Percentiles rank a stretch among this genome's conserved stretches.
Conservation (phyloP, 2,888 invertebrate species). For the Stenchaetothrips biformis region DNA sequence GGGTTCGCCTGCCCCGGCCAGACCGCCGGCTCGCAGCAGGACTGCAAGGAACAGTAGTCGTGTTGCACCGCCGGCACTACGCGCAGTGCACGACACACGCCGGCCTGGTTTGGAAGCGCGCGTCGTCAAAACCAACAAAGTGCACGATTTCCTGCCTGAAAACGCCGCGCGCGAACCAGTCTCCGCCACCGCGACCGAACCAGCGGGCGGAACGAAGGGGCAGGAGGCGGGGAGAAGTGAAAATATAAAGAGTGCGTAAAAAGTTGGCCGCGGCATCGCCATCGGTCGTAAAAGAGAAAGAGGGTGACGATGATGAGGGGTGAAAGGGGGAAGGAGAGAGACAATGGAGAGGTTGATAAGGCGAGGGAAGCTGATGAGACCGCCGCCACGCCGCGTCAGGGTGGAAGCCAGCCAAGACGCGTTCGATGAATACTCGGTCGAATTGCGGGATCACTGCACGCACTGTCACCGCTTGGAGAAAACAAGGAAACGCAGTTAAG, state of each 20-base stretch:
- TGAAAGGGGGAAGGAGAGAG: constrained; percentile 33
- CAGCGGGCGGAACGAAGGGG: constrained; percentile 34
- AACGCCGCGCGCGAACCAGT: too few species aligned
- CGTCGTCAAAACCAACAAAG: too few species aligned
- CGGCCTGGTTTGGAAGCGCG: too few species aligned
- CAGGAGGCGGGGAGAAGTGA: constrained; percentile 35
- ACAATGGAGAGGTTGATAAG: constrained; percentile 39
- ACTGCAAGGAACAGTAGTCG: constrained; percentile 25
- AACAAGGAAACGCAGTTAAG: too few species aligned
- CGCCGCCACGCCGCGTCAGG: too few species aligned
- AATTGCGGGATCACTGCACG: too few species aligned
- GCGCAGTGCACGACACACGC: too few species aligned
- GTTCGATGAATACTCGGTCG: too few species aligned
- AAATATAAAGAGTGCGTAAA: constrained; percentile 28
- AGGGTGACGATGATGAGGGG: neutral
- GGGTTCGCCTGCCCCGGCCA: neutral
- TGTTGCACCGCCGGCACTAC: neutral
- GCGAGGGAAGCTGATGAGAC: constrained; percentile 39
- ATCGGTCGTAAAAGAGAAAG: constrained; percentile 30
- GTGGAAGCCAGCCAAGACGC: too few species aligned
- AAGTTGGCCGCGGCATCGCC: constrained; percentile 3
- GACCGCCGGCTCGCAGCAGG: constrained; percentile 16
- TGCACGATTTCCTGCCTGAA: too few species aligned
- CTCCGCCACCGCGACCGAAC: too few species aligned
- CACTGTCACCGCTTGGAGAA: too few species aligned